Percentiles rank a stretch among this genome's conserved stretches.
Conservation (phyloP, 2,797 vertebrate genomes). For the Enteromius viviparus region DNA sequence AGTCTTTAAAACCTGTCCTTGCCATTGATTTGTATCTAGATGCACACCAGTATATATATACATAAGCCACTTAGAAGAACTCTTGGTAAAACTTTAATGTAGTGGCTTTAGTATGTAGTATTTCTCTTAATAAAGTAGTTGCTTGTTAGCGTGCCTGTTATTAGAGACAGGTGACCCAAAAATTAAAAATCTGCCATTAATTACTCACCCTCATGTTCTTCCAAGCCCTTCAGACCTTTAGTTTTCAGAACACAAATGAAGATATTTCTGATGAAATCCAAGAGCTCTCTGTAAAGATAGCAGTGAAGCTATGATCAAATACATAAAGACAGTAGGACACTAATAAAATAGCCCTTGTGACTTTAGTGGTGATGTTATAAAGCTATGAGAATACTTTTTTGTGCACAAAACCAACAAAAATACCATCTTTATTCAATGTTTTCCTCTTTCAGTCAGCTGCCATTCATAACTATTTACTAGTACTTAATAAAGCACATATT, state of each 20-base stretch:
- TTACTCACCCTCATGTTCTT: background rate
- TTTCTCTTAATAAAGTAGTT: no score
- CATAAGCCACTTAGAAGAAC: no score
- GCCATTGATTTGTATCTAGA: no score
- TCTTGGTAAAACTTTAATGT: no score
- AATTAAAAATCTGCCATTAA: no score
- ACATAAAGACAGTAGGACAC: background rate
- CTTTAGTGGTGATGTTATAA: background rate
- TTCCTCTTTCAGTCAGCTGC: background rate
- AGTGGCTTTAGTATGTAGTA: no score
- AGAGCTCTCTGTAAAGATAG: background rate
- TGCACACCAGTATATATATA: no score
- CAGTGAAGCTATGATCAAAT: background rate
- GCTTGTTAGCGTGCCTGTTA: no score
- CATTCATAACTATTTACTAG: background rate
- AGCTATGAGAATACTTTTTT: background rate
- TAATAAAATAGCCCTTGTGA: background rate
- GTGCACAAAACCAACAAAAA: background rate
- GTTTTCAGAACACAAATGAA: background rate
- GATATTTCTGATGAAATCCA: background rate
- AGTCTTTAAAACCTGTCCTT: no score
- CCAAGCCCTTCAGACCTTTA: background rate
- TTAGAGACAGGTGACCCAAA: no score
- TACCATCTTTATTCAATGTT: background rate
- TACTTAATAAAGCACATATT: background rate